These are phyloP conservation scores for Bufotes viridis DNA, from an alignment of 2,797 vertebrate species.

Conservation along the genomic window DNA sequence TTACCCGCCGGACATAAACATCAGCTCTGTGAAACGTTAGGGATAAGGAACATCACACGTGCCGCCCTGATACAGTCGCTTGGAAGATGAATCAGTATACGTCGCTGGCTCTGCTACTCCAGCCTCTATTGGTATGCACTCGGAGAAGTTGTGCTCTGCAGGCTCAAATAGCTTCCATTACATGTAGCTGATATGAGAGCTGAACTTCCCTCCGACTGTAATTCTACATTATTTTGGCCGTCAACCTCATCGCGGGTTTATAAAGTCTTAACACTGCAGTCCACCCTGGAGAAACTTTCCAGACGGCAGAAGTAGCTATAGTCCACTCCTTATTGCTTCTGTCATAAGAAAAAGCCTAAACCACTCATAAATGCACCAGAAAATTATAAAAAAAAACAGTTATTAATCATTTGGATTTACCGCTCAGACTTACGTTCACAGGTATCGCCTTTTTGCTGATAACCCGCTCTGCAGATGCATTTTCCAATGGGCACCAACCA, in stretches of 20 bases:
- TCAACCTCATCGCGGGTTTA: slow-evolving; percentile 30
- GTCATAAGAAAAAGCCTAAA: neutral
- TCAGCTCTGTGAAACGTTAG: slow-evolving; percentile 22
- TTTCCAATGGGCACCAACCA: slow-evolving; percentile 99
- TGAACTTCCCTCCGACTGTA: slow-evolving; percentile 14
- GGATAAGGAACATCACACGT: neutral
- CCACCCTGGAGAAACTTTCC: neutral
- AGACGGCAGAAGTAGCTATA: too few relatives aligned
- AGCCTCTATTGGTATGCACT: slow-evolving; percentile 13
- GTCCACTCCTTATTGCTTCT: neutral
- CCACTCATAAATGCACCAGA: too few relatives aligned
- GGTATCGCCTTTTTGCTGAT: slow-evolving; percentile 96
- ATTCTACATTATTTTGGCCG: slow-evolving; percentile 2
- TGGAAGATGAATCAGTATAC: slow-evolving; percentile 27
- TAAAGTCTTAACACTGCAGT: neutral
- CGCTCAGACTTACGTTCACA: slow-evolving; percentile 93
- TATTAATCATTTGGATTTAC: too few relatives aligned
- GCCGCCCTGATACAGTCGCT: slow-evolving; percentile 16
- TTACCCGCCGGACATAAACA: slow-evolving; percentile 29
- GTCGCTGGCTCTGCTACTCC: slow-evolving; percentile 3
- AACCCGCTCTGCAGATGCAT: slow-evolving; percentile 98
- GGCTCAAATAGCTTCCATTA: slow-evolving; percentile 18
- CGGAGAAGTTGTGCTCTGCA: slow-evolving; percentile 34
- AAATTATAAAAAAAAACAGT: neutral
- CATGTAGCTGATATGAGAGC: neutral